phyloP scores from a whole-genome alignment of 2,888 invertebrate genomes.

The Noctua janthina region DNA sequence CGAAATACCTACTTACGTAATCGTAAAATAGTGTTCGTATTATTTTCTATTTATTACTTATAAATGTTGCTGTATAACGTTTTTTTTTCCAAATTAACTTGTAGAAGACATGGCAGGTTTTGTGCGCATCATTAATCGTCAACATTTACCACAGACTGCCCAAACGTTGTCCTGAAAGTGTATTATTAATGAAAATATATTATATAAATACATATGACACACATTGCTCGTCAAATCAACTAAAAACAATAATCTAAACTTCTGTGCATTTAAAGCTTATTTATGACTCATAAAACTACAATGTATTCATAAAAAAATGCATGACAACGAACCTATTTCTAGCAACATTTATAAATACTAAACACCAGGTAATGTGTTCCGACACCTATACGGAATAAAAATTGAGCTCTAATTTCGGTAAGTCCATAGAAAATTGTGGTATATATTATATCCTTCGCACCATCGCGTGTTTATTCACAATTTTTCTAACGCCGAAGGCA shows the following conservation, averaged over 20 bases:
- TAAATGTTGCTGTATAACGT: slow-evolving; percentile 46
- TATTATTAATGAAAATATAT: neutral
- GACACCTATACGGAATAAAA: slow-evolving; percentile 59
- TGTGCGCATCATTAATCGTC: neutral
- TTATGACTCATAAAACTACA: neutral
- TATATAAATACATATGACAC: neutral
- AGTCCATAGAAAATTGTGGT: slow-evolving; percentile 46
- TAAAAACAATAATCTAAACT: neutral
- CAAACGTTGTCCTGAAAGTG: neutral
- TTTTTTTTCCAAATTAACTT: neutral
- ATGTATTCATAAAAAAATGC: neutral
- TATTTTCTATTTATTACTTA: slow-evolving; percentile 41
- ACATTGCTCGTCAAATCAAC: neutral
- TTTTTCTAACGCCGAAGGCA: slow-evolving; percentile 19
- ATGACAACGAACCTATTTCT: neutral
- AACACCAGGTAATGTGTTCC: slow-evolving; percentile 26
- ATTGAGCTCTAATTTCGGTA: slow-evolving; percentile 66
- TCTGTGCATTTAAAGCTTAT: neutral
- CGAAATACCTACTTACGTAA: slow-evolving; percentile 66
- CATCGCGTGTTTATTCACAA: slow-evolving; percentile 21
- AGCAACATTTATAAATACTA: slow-evolving; percentile 59
- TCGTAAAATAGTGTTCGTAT: slow-evolving; percentile 65
- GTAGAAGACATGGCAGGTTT: neutral
- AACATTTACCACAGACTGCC: neutral
- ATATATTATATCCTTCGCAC: slow-evolving; percentile 27